Evolutionary conservation across 2,797 vertebrate genomes (phyloP).

Genomic region (Harpagifer antarcticus): DNA sequence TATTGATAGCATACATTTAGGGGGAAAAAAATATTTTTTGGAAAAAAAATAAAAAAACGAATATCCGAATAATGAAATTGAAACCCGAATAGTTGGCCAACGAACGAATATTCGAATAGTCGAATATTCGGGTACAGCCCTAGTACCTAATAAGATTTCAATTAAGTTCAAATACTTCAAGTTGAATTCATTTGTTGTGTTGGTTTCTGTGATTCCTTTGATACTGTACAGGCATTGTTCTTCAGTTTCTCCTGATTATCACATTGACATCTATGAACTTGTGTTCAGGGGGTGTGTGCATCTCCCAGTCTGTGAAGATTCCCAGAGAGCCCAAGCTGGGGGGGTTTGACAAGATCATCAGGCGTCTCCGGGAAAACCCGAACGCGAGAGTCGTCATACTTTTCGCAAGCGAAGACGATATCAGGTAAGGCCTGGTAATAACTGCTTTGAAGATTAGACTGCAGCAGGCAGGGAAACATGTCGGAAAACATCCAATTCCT

Average conservation of each 20-base stretch:
- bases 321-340: slow-evolving; percentile 92
- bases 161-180: not conserved
- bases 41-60: too few species aligned
- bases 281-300: slow-evolving; percentile 91
- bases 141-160: slow-evolving; percentile 13
- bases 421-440: slow-evolving; percentile 85
- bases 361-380: slow-evolving; percentile 93
- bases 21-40: too few species aligned
- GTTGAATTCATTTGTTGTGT: slow-evolving; percentile 1
- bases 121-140: too few species aligned
- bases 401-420: slow-evolving; percentile 98
- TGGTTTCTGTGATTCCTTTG: not conserved
- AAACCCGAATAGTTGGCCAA: too few species aligned
- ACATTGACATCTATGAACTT: slow-evolving; percentile 4
- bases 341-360: slow-evolving; percentile 98
- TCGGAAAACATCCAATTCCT: slow-evolving; percentile 3
- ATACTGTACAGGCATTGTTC: not conserved
- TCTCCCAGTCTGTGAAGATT: slow-evolving; percentile 98
- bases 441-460: slow-evolving; percentile 53
- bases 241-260: not conserved
- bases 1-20: too few species aligned
- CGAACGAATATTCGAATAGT: too few species aligned
- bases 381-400: slow-evolving; percentile 95
- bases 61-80: too few species aligned
- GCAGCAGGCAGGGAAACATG: slow-evolving; percentile 11